Base-by-base conservation (phyloP, 30 jellyfish, hydroid and myxozoan genomes). In the Aurelia sp. region DNA sequence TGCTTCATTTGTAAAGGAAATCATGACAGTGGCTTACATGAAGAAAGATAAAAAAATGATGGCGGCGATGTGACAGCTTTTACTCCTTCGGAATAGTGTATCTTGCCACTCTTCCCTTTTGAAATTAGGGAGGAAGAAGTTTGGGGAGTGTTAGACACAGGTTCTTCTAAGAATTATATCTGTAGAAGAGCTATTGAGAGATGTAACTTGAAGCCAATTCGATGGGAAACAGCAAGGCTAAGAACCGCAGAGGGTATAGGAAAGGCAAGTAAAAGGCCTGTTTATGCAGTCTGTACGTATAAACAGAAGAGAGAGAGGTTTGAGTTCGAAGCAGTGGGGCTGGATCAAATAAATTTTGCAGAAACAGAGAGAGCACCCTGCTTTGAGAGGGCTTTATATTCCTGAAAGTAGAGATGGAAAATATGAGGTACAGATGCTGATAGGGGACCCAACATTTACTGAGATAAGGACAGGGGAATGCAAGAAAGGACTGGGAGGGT, bases 391-490 rank as follows among this genome's bases (percentile, higher is more conserved):
- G 15, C 59, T 84, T 17, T 63, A 8, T 33, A 84, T 84, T 16
- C 94, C 88, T 27, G 94, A 71, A 66, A 73, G 82, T 61, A 73
- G 27, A 50, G 79, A 73, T 73, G 94, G 94, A 48, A 33, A 47
- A 0, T 65, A 73, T 58, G 94, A 84, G 33, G 64, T 84, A 19
- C 85, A 82, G 35, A 57, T 82, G 21, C 52, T 84, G 67, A 41
- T 84, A 21, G 94, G 94, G 6, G 94, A 84, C 53, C 86, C 92
- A 9, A 62, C 76, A 44, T 71, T 83, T 40, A 73, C 86, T 44
- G 92, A 83, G 7, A 27, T 83, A 20, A 83, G 92, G 72, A 83
- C 82, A 13, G 92, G 92, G 60, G 41, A 72, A 40, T 69, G 85
- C 33, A 27, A 27, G 33, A 27, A 27, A 27, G 33, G 33, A 27